Evolutionary conservation across 1,140 invertebrate species (phyloP), one percentile per base, ranked within the genome.

Genomic region (Drosophila pseudoananassae): DNA sequence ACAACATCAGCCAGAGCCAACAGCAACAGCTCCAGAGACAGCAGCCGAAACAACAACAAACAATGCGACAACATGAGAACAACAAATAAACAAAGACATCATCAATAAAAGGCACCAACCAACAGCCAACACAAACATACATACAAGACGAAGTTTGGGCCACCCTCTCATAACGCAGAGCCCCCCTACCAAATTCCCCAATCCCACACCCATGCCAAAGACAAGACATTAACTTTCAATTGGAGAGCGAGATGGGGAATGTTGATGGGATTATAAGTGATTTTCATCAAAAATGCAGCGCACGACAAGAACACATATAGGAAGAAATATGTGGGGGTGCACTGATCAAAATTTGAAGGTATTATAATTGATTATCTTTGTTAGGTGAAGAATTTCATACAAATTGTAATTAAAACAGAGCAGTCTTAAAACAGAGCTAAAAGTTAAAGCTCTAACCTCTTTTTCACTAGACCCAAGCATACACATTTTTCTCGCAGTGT

Each of bases 191-290:
- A 17, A 31, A 65, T 50, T 43, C 40, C 23, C 60, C 61, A 66
- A 29, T 61, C 40, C 53, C 38, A 38, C 23, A 40, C 49, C 59
- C 54, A 54, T 27, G 33, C 43, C 46, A 9, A 46, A 69, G 45
- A 69, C 57, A 65, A 72, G 74, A 66, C 79, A 78, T 83, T 83
- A 82, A 82, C 78, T 82, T 83, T 82, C 78, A 82, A 83, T 82
- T 83, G 78, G 74, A 70, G 56, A 87, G 73, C 65, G 69, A 87
- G 72, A 74, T 74, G 71, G 81, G 81, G 77, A 85, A 85, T 85
- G 81, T 81, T 85, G 81, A 85, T 85, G 81, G 81, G 81, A 85
- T 85, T 85, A 85, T 85, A 85, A 85, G 81, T 85, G 81, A 85
- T 87, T 85, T 85, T 81, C 82, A 85, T 85, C 81, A 85, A 85